Evolutionary conservation across 2,888 invertebrate species (phyloP).

Genomic region (Mellilla xanthometata): DNA sequence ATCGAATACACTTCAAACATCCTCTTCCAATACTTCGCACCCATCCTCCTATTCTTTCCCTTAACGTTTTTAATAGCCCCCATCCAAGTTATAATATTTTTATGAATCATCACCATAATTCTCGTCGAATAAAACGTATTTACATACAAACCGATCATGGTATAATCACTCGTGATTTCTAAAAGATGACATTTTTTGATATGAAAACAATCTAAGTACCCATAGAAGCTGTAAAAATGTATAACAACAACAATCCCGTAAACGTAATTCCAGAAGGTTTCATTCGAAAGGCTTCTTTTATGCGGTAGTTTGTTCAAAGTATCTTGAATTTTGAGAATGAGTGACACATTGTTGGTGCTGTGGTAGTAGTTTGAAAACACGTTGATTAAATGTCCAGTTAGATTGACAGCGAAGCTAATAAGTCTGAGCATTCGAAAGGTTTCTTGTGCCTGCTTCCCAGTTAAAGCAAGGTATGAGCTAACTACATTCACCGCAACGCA

Average conservation of each 20-base stretch:
- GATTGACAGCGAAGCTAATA: not conserved
- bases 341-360: conserved; percentile 2
- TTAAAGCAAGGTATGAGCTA: not conserved
- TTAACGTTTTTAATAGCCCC: conserved; percentile 1
- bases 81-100: not conserved
- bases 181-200: not conserved
- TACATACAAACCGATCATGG: not conserved
- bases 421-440: not conserved
- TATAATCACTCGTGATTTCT: not conserved
- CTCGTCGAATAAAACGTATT: conserved; percentile 12
- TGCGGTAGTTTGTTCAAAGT: not conserved
- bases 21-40: conserved; percentile 6
- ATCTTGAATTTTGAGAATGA: conserved; percentile 11
- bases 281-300: not conserved
- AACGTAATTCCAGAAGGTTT: conserved; percentile 3
- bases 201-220: not conserved
- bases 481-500: not conserved
- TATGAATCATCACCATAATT: conserved; percentile 4
- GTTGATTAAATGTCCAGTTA: not conserved
- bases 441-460: not conserved
- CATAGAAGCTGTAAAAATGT: not conserved
- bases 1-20: conserved; percentile 10
- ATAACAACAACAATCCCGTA: not conserved
- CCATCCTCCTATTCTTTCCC: not conserved
- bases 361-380: not conserved